Conservation (phyloP, 2,797 vertebrate species). For the Pipistrellus kuhlii region DNA sequence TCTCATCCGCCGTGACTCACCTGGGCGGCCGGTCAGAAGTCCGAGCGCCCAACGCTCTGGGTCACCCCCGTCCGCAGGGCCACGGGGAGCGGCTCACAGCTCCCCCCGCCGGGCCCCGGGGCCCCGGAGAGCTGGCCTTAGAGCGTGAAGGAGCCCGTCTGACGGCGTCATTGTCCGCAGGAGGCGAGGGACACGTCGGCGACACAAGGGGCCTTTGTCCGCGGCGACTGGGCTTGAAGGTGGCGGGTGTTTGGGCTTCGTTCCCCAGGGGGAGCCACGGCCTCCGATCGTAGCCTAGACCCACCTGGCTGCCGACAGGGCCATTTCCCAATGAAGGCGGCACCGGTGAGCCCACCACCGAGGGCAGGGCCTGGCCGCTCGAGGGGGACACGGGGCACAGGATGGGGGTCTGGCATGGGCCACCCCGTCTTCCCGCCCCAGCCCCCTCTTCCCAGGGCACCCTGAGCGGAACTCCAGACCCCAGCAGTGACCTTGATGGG, state of each 20-base stretch:
- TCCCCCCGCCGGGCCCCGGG: no score
- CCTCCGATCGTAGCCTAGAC: not conserved
- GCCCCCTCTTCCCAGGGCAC: no score
- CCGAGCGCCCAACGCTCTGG: not conserved
- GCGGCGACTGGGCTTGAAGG: slow-evolving; percentile 3
- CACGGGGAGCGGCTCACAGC: no score
- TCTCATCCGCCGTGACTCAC: slow-evolving; percentile 24
- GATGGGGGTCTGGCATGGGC: no score
- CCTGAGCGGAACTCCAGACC: no score
- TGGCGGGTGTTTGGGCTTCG: slow-evolving; percentile 18
- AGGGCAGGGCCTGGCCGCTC: not conserved
- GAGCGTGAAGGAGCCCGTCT: not conserved
- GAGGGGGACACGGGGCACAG: no score
- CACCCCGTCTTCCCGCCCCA: no score
- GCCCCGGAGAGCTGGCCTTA: not conserved
- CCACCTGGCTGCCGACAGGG: not conserved
- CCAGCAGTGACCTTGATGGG: no score
- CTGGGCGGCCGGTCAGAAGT: not conserved
- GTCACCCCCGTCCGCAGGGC: no score
- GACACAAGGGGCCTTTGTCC: not conserved
- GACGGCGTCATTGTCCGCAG: not conserved
- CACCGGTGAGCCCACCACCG: not conserved
- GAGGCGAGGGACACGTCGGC: not conserved
- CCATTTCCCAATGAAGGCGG: not conserved
- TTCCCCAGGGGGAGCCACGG: not conserved